Percentiles rank a stretch among this genome's conserved stretches.
Conservation (phyloP, 1,140 invertebrate genomes). For the Drosophila saltans region DNA sequence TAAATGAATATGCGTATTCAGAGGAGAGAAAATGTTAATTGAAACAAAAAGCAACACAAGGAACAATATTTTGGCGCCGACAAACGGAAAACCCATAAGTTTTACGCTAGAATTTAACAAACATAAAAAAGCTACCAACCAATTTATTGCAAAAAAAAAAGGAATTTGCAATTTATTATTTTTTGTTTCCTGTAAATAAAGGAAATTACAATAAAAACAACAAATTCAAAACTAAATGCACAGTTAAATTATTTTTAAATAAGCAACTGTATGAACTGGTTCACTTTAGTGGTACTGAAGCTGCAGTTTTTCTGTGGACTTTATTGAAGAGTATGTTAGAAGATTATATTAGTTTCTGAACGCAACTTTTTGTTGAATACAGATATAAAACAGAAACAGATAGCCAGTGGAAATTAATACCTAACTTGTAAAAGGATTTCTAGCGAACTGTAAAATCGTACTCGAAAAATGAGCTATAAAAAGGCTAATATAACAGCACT, state of each 20-base stretch:
- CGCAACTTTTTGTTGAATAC: too few relatives aligned
- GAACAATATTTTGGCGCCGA: constrained; percentile 62
- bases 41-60: constrained; percentile 43
- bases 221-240: constrained; percentile 20
- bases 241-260: not conserved
- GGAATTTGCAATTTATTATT: constrained; percentile 74
- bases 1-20: constrained; percentile 57
- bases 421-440: too few relatives aligned
- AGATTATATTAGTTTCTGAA: too few relatives aligned
- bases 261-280: too few relatives aligned
- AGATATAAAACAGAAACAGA: too few relatives aligned
- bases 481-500: not conserved
- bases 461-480: not conserved
- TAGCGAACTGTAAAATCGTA: too few relatives aligned
- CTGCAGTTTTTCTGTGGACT: too few relatives aligned
- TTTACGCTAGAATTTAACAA: constrained; percentile 67
- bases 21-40: constrained; percentile 48
- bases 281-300: too few relatives aligned
- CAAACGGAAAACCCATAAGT: constrained; percentile 53
- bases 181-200: constrained; percentile 82
- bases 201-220: constrained; percentile 77
- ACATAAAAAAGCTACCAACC: constrained; percentile 69
- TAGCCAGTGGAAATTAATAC: too few relatives aligned
- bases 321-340: too few relatives aligned
- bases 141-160: constrained; percentile 71